These are phyloP conservation scores for Aegotheles bennettii DNA, from an alignment of 2,113 vertebrate species.

Conservation along the genomic window DNA sequence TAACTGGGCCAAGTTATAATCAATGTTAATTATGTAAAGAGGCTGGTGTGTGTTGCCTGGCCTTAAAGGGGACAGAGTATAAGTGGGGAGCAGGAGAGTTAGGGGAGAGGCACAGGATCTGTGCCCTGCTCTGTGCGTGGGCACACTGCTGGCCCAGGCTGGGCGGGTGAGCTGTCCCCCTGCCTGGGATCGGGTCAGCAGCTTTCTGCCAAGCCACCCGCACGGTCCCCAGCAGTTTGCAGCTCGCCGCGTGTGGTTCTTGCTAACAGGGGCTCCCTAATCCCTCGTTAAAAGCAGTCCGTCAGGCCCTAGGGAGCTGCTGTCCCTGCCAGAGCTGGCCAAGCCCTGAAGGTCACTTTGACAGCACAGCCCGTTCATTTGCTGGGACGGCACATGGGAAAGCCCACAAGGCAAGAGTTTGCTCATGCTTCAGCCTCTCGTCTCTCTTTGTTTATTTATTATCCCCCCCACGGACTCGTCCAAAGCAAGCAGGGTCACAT, in stretches of 20 bases:
- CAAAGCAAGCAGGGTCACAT: background rate
- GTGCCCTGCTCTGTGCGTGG: fast-evolving
- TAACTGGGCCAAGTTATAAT: background rate
- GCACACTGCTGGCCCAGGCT: fast-evolving
- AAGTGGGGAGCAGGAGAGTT: background rate
- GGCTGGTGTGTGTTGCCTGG: background rate
- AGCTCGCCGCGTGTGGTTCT: background rate
- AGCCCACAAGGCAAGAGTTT: background rate
- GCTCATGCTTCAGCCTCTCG: background rate
- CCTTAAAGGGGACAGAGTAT: background rate
- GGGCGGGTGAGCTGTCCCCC: fast-evolving
- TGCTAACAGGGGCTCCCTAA: background rate
- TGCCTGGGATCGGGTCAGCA: background rate
- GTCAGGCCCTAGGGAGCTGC: background rate
- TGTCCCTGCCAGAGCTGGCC: background rate
- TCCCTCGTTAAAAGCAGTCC: background rate
- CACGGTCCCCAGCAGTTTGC: fast-evolving
- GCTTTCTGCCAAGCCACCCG: background rate
- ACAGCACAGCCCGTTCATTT: background rate
- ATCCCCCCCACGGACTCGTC: background rate
- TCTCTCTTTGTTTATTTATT: conserved; percentile 23
- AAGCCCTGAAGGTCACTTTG: background rate
- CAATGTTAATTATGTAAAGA: conserved; percentile 50
- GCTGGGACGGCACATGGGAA: background rate
- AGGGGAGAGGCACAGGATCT: background rate